Base-by-base conservation (phyloP, 2,797 vertebrate species). In the Liasis olivaceus region DNA sequence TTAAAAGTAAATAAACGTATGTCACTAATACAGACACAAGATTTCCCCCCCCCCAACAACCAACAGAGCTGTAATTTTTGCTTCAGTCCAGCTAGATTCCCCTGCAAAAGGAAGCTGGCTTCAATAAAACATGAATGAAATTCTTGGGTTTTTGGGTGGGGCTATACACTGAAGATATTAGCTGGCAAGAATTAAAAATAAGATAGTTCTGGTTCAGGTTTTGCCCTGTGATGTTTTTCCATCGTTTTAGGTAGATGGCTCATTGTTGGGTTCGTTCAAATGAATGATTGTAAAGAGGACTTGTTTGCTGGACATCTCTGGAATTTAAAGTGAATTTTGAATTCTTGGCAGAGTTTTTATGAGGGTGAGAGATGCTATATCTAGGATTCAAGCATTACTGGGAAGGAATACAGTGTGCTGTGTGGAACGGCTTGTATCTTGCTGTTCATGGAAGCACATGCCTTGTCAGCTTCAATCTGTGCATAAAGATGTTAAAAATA, bases 351-450 rank as follows among this genome's bases (percentile, higher is more conserved):
- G 28, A 89, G 59, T 95, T 72, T 91, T 13, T 81, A 94, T 2
- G 58, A 89, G 91, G 66, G 87, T 66, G 93, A 56, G 20, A 87
- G 91, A 60, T 59, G 64, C 56, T 92, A 90, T 85, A 20, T 92
- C 94, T 58, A 7, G 72, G 0, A 0, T 89, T 51, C 36, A 47
- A 22, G 36, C 36, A 17, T 60, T 8, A 85, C 54, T 59, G 22
- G 54, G 91, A 86, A 64, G 92, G 64, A 90, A 93, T 56, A 28
- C 51, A 62, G 24, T 81, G 69, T 89, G 6, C 72, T 94, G 92
- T 92, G 94, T 95, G 92, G 42, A 93, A 85, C 7, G 31, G 62
- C 20, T 87, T 89, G 0, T 94, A 86, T 93, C 95, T 94, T 66
- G n/a, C 77, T 95, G 93, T 84, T 51, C 84, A 31, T 89, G 90